Percentiles rank a stretch among this genome's conserved stretches.
These are phyloP conservation scores for Chaitophorus viminalis DNA, from an alignment of 2,888 invertebrate genomes.

Conservation along the genomic window DNA sequence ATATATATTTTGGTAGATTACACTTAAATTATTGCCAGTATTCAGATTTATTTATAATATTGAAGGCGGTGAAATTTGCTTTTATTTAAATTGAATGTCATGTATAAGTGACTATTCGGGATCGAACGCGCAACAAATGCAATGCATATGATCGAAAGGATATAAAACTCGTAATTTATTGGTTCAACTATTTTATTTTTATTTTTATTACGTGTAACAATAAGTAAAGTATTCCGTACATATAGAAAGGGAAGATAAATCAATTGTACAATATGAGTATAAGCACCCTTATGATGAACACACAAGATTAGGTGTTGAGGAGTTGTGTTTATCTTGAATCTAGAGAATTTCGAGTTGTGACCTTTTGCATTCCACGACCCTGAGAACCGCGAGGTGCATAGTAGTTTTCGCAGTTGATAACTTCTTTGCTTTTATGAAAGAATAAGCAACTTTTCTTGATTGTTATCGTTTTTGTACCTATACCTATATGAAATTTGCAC, in stretches of 20 bases:
- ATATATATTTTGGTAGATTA: no score
- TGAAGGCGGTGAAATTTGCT: no score
- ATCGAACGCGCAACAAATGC: background rate
- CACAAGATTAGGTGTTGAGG: constrained; percentile 21
- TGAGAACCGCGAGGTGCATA: background rate
- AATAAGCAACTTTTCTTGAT: constrained; percentile 9
- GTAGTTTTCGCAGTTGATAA: constrained; percentile 44
- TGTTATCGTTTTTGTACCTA: background rate
- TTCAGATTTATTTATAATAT: no score
- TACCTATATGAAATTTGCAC: background rate
- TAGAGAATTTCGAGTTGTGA: constrained; percentile 45
- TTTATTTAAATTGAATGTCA: no score
- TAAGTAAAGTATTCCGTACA: background rate
- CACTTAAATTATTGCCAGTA: no score
- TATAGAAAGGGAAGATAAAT: constrained; percentile 39
- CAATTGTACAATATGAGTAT: constrained; percentile 44
- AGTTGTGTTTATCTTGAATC: constrained; percentile 37
- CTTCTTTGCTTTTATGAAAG: constrained; percentile 52
- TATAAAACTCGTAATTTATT: background rate
- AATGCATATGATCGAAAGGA: background rate
- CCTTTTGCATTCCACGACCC: constrained; percentile 55
- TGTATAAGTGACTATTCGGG: no score
- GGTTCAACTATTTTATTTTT: background rate
- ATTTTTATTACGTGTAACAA: background rate
- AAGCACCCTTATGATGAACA: constrained; percentile 36